Evolutionary conservation across 1,140 invertebrate genomes (phyloP).

Genomic region (Augochlora pura): DNA sequence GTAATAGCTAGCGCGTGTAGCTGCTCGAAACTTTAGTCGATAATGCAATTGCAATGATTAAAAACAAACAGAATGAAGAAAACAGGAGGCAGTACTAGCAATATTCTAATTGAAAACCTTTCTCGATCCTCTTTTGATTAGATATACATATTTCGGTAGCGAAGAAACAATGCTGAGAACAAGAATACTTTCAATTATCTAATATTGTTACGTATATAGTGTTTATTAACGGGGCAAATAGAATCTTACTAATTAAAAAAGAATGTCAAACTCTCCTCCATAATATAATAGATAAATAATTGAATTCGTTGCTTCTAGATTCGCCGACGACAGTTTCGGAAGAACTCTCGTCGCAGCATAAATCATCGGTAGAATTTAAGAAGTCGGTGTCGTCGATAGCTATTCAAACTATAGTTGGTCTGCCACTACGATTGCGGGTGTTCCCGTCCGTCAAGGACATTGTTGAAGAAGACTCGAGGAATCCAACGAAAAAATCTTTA

Average conservation of each 20-base stretch:
- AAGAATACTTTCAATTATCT: no score
- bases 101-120: neutral
- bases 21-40: neutral
- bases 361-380: constrained; percentile 43
- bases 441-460: constrained; percentile 76
- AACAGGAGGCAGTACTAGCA: neutral
- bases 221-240: neutral
- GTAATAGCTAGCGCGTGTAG: neutral
- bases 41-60: neutral
- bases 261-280: neutral
- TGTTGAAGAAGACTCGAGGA: constrained; percentile 61
- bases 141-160: no score
- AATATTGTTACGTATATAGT: no score
- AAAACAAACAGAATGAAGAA: neutral
- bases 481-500: constrained; percentile 59
- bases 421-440: constrained; percentile 79
- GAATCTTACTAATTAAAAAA: neutral
- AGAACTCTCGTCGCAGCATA: constrained; percentile 51
- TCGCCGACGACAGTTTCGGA: constrained; percentile 63
- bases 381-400: constrained; percentile 67
- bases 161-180: no score
- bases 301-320: constrained; percentile 44
- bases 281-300: neutral
- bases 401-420: constrained; percentile 76
- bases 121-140: neutral